These are phyloP conservation scores for Manis pentadactyla DNA, from an alignment of 2,797 vertebrate species.

Conservation along the genomic window DNA sequence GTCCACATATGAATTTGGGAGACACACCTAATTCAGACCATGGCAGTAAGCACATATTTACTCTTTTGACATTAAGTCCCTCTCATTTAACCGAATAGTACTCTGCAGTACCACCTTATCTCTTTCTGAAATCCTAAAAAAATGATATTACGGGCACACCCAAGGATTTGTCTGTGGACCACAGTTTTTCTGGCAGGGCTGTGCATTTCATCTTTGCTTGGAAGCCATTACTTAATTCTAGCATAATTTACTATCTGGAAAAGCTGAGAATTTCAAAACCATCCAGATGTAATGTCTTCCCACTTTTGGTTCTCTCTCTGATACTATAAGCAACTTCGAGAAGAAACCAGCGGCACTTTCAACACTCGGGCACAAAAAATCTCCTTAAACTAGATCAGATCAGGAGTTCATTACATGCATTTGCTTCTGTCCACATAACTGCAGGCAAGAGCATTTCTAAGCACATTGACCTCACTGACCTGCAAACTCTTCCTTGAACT, in stretches of 20 bases:
- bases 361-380: neutral
- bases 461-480: neutral
- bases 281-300: neutral
- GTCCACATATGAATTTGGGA: neutral
- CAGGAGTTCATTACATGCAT: accelerated
- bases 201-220: neutral
- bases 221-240: neutral
- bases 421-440: neutral
- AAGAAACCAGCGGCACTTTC: neutral
- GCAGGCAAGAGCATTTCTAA: neutral
- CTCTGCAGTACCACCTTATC: neutral
- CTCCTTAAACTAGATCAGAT: neutral
- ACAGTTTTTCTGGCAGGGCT: neutral
- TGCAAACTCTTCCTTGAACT: neutral
- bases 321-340: neutral
- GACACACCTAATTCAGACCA: neutral
- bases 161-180: neutral
- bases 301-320: neutral
- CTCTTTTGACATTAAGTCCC: neutral
- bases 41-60: neutral
- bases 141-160: neutral
- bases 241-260: neutral
- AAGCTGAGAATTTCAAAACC: neutral
- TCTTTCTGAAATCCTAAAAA: neutral
- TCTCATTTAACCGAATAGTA: neutral